phyloP scores from a whole-genome alignment of 23 tunicate genomes.

The Styela plicata region DNA sequence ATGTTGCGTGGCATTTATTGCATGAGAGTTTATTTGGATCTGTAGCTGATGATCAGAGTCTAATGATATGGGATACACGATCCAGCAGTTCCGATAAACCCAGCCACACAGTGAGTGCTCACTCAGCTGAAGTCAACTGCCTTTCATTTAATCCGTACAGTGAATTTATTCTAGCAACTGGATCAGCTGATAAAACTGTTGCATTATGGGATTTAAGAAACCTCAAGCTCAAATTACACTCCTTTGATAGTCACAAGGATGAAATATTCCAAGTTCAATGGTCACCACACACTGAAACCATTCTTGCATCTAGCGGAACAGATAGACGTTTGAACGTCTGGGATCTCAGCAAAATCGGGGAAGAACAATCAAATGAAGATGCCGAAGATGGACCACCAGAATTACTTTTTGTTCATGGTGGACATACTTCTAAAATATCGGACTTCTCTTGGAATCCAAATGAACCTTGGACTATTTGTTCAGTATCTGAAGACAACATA shows the following conservation, averaged over 20 bases:
- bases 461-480: constrained; percentile 91
- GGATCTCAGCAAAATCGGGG: constrained; percentile 87
- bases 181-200: constrained; percentile 93
- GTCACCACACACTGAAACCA: constrained; percentile 91
- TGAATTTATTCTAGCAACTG: constrained; percentile 89
- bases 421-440: constrained; percentile 93
- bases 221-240: constrained; percentile 69
- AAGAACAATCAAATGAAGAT: constrained; percentile 75
- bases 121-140: constrained; percentile 89
- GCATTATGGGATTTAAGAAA: constrained; percentile 95
- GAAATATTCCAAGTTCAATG: constrained; percentile 99
- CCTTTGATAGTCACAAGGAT: constrained; percentile 89
- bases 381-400: constrained; percentile 73
- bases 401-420: constrained; percentile 77
- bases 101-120: constrained; percentile 72
- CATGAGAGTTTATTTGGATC: constrained; percentile 92
- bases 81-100: constrained; percentile 44
- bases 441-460: constrained; percentile 92
- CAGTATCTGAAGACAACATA: constrained; percentile 91
- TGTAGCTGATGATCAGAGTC: constrained; percentile 88
- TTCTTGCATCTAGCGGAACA: constrained; percentile 95
- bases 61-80: constrained; percentile 92
- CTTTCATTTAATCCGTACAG: constrained; percentile 78
- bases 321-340: constrained; percentile 84
- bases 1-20: constrained; percentile 85